phyloP scores from a whole-genome alignment of 2,888 invertebrate genomes.

The Trichogramma dendrolimi region DNA sequence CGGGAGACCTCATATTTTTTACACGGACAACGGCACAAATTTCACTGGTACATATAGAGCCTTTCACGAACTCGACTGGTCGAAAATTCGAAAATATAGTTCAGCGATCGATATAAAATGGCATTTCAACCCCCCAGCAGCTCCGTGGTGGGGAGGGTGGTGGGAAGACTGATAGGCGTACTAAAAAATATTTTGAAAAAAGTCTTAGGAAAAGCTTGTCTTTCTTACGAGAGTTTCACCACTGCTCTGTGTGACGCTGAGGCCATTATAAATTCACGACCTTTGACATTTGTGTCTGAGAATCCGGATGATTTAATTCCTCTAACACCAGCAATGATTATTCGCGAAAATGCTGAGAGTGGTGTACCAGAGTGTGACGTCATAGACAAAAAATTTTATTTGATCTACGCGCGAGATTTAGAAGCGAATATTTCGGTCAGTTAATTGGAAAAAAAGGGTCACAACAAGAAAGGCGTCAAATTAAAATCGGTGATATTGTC shows the following conservation, averaged over 20 bases:
- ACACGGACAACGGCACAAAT: conserved; percentile 47
- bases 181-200: conserved; percentile 44
- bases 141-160: conserved; percentile 51
- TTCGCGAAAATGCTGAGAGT: conserved; percentile 19
- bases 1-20: conserved; percentile 39
- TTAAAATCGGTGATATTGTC: conserved; percentile 24
- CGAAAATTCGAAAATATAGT: conserved; percentile 27
- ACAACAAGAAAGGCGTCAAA: background rate
- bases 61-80: conserved; percentile 35
- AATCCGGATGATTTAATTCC: conserved; percentile 29
- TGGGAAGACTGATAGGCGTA: conserved; percentile 49
- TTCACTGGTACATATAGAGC: conserved; percentile 41
- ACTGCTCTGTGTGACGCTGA: conserved; percentile 42
- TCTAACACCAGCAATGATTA: conserved; percentile 29
- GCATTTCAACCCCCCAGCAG: conserved; percentile 46
- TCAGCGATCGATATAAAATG: conserved; percentile 31
- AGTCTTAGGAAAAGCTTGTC: conserved; percentile 40
- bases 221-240: conserved; percentile 36
- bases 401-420: conserved; percentile 19
- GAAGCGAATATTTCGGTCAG: conserved; percentile 22
- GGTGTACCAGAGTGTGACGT: conserved; percentile 22
- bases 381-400: background rate
- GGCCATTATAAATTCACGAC: conserved; percentile 42
- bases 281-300: conserved; percentile 37
- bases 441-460: background rate